Conservation (phyloP, 2,797 vertebrate species). For the Gastrophryne carolinensis region DNA sequence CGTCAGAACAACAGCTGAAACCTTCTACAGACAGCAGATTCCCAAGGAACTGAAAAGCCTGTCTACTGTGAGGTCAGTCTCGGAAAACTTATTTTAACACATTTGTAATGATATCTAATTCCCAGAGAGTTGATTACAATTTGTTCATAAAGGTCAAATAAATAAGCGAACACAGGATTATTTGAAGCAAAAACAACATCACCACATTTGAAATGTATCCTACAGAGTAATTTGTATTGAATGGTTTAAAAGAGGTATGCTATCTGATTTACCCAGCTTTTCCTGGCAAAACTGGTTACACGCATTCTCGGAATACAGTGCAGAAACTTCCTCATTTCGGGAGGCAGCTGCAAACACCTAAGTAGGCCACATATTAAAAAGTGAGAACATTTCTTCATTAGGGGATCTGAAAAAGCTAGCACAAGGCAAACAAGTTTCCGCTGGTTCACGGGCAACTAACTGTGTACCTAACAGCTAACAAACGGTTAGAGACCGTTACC, state of each 20-base stretch:
- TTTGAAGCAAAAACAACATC: conserved; percentile 14
- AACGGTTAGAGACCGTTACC: too few relatives aligned
- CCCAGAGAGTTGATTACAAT: conserved; percentile 36
- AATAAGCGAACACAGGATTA: conserved; percentile 20
- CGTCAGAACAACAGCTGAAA: conserved; percentile 27
- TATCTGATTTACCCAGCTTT: too few relatives aligned
- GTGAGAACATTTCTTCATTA: too few relatives aligned
- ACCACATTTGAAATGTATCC: conserved; percentile 19
- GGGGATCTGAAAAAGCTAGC: too few relatives aligned
- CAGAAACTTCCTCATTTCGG: too few relatives aligned
- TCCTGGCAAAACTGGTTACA: too few relatives aligned
- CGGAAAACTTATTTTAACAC: conserved; percentile 32
- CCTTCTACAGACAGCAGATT: background rate
- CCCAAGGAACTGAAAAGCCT: background rate
- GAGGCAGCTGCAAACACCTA: too few relatives aligned
- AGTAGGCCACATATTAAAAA: too few relatives aligned
- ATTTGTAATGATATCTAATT: conserved; percentile 30
- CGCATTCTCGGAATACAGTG: too few relatives aligned
- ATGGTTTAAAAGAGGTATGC: background rate
- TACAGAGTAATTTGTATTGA: background rate
- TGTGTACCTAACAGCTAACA: too few relatives aligned
- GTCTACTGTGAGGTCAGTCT: conserved; percentile 17
- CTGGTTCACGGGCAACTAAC: too few relatives aligned
- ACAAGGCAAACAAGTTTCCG: too few relatives aligned
- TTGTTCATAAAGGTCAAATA: conserved; percentile 33